Evolutionary conservation across 2,888 invertebrate genomes (phyloP).

Genomic region (Hydraecia micacea): DNA sequence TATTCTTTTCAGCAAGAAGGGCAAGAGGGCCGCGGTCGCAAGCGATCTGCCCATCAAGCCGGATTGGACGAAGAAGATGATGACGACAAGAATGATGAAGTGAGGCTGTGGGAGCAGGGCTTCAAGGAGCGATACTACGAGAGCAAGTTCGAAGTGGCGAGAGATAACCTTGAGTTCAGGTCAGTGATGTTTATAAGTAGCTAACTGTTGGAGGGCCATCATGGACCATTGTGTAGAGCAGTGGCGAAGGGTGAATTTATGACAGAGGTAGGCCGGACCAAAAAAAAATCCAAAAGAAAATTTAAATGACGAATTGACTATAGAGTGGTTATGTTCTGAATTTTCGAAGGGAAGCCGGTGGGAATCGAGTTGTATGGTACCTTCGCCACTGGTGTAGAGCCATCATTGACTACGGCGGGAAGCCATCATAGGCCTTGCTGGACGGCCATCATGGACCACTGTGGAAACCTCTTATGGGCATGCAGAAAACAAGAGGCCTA

Average conservation of each 20-base stretch:
- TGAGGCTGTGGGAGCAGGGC: conserved; percentile 98
- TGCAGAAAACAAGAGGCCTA: neutral
- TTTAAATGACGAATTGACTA: no score
- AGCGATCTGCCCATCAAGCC: conserved; percentile 88
- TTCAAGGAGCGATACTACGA: conserved; percentile 99
- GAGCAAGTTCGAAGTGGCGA: conserved; percentile 96
- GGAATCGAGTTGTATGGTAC: no score
- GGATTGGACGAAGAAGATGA: conserved; percentile 90
- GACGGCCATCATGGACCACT: neutral
- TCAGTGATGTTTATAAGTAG: conserved; percentile 64
- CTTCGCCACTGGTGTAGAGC: no score
- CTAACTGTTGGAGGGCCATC: no score
- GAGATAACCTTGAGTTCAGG: conserved; percentile 95
- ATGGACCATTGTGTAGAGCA: neutral
- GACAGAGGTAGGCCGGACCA: no score
- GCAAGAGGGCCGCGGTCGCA: conserved; percentile 82
- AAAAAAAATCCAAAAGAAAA: no score
- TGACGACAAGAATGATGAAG: conserved; percentile 96
- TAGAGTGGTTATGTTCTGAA: no score
- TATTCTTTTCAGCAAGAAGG: conserved; percentile 67
- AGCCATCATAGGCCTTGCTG: neutral
- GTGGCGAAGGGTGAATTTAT: no score
- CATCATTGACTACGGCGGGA: neutral
- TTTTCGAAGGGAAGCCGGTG: no score
- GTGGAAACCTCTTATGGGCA: neutral